Percentiles rank a stretch among this genome's conserved stretches.
These are phyloP conservation scores for Miltochrista miniata DNA, from an alignment of 2,888 invertebrate genomes.

Conservation along the genomic window DNA sequence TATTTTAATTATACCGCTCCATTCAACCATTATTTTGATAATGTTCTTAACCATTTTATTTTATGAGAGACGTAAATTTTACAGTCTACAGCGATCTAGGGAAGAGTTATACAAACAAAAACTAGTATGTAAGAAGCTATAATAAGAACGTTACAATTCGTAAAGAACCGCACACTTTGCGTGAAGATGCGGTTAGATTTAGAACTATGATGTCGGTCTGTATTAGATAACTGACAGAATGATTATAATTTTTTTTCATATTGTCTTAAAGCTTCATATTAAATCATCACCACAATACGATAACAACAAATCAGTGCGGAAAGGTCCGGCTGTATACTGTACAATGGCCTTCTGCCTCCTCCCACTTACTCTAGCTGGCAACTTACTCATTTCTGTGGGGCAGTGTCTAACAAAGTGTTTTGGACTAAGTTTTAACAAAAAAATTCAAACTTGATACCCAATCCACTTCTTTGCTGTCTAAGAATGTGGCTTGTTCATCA, in stretches of 20 bases:
- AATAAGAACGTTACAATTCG: conserved; percentile 32
- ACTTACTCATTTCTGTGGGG: too few relatives aligned
- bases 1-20: conserved; percentile 7
- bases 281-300: too few relatives aligned
- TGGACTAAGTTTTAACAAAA: too few relatives aligned
- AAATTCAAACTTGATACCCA: too few relatives aligned
- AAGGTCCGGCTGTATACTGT: too few relatives aligned
- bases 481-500: too few relatives aligned
- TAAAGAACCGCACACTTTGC: conserved; percentile 4
- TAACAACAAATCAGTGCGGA: too few relatives aligned
- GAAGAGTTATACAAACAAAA: conserved; percentile 38
- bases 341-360: too few relatives aligned
- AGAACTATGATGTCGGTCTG: not conserved
- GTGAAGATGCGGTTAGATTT: conserved; percentile 1
- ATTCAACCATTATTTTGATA: not conserved
- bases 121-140: conserved; percentile 34
- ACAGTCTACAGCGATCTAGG: conserved; percentile 24
- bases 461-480: too few relatives aligned
- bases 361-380: too few relatives aligned
- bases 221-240: not conserved
- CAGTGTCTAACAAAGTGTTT: too few relatives aligned
- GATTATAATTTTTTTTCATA: not conserved
- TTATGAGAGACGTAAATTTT: conserved; percentile 22
- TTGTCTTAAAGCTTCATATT: too few relatives aligned
- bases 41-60: conserved; percentile 25